Evolutionary conservation across 2,888 invertebrate species (phyloP).

Genomic region (Philhelius pedissequus): DNA sequence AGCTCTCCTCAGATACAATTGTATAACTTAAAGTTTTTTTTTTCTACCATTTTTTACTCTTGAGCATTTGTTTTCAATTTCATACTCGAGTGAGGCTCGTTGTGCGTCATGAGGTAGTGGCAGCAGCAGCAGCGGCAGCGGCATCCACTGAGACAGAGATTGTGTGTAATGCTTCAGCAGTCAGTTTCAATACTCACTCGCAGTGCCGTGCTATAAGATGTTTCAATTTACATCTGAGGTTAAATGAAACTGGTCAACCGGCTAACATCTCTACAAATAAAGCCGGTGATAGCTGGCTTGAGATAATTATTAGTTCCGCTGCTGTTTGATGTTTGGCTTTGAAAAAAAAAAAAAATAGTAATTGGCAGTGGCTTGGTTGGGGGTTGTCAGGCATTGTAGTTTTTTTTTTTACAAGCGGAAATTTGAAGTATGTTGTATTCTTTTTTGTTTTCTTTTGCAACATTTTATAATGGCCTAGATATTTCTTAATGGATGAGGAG

Average conservation of each 20-base stretch:
- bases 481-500: neutral
- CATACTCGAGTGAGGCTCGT: constrained; percentile 48
- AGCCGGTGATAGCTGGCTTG: constrained; percentile 32
- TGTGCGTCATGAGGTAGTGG: neutral
- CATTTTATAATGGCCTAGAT: neutral
- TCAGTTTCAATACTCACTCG: neutral
- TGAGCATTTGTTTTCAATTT: constrained; percentile 63
- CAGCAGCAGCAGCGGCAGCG: neutral
- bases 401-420: neutral
- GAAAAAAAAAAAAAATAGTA: no score
- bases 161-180: constrained; percentile 42
- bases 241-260: constrained; percentile 63
- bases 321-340: neutral
- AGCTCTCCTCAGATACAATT: neutral
- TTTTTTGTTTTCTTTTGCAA: neutral
- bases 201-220: constrained; percentile 31
- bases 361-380: no score
- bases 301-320: constrained; percentile 55
- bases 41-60: neutral
- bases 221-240: constrained; percentile 59
- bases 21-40: neutral
- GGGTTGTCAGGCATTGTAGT: neutral
- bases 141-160: neutral
- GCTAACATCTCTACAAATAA: constrained; percentile 27
- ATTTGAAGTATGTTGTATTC: neutral